Evolutionary conservation across 2,113 vertebrate species (phyloP), one percentile per base, ranked within the genome.

Genomic region (Holacanthus passer): DNA sequence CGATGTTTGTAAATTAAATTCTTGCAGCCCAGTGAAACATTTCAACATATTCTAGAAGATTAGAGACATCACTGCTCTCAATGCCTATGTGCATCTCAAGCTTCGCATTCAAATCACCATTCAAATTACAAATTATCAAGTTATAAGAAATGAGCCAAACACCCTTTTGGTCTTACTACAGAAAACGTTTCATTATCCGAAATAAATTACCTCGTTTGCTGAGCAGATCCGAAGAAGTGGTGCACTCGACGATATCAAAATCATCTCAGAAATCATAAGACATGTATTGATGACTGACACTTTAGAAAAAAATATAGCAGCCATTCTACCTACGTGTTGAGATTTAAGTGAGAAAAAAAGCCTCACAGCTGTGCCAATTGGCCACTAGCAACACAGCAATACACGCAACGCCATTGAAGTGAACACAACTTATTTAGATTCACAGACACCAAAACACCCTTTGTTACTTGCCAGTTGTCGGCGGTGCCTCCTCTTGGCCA

Each of bases 391-490:
- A 59, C 59, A 69, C 84, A 83, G 87, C 85, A 81, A 79, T 77
- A 82, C 83, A 87, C 90, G 87, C 85, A 83, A 78, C 86, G 90
- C 89, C 84, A 90, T 76, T 84, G 86, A n/a, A 92, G 84, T 81
- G 88, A 87, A 85, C 86, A 62, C 88, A 93, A 91, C 89, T 93
- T 93, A 86, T 93, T 91, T 86, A 86, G 91, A 93, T 90, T 81
- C 89, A 90, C 85, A 91, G 82, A 90, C 86, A 89, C 88, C 90
- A 88, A 93, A 91, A 92, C 92, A 92, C 37, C 87, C 91, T 93
- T 94, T 94, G 94, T 94, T 94, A 94, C 95, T 95, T 93, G 91
- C 95, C 94, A 88, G 92, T 91, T 90, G 90, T 94, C 87, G 88
- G 89, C 75, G 91, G 86, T 88, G 91, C 89, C 89, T 94, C 91